Conservation (phyloP, 2,113 vertebrate species). For the Nannospalax galili region DNA sequence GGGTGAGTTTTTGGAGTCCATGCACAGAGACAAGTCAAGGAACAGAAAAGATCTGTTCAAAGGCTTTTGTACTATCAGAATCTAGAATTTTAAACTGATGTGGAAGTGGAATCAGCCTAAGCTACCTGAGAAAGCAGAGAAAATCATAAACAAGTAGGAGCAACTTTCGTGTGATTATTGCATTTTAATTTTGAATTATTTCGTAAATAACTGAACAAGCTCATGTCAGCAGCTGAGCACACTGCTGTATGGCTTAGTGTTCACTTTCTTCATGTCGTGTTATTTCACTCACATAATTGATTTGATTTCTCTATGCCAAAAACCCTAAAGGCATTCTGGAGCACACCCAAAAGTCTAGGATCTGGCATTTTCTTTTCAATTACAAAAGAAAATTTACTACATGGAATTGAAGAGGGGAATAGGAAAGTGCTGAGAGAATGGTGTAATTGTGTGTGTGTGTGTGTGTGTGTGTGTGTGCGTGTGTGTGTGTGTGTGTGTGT, state of each 20-base stretch:
- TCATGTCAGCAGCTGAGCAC: not conserved
- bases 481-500: not conserved
- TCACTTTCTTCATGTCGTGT: not conserved
- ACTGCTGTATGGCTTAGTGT: not conserved
- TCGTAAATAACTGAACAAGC: conserved; percentile 32
- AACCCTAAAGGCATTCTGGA: conserved; percentile 31
- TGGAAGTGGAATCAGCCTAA: not conserved
- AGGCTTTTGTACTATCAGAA: not conserved
- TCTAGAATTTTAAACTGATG: not conserved
- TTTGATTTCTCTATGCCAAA: conserved; percentile 16
- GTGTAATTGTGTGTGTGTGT: not conserved
- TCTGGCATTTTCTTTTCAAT: conserved; percentile 15
- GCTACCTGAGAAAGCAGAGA: not conserved
- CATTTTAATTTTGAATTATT: conserved; percentile 35
- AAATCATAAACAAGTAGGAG: not conserved
- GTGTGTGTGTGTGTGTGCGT: not conserved
- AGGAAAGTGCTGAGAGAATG: not conserved
- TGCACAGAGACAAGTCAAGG: not conserved
- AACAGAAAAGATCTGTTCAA: not conserved
- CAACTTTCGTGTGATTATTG: not conserved
- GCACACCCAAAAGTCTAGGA: not conserved
- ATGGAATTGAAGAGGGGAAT: not conserved
- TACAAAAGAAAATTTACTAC: conserved; percentile 26
- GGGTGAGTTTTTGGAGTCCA: not conserved
- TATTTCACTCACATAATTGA: conserved; percentile 22